phyloP scores from a whole-genome alignment of 2,797 vertebrate species.

The Alfaro cultratus region DNA sequence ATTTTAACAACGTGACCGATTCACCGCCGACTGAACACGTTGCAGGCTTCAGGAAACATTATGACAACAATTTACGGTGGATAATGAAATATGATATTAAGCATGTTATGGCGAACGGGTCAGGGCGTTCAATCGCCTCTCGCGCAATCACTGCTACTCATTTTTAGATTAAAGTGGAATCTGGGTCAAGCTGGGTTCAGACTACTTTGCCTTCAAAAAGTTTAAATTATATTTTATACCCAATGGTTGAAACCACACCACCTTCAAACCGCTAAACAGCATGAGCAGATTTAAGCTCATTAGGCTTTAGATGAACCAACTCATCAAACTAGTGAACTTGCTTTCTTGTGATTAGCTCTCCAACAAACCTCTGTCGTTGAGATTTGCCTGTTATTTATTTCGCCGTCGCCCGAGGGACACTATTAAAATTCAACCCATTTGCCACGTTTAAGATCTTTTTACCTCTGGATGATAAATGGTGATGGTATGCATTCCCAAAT shows the following conservation, averaged over 20 bases:
- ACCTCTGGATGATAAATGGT: constrained; percentile 26
- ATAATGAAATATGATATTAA: constrained; percentile 18
- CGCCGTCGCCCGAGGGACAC: constrained; percentile 21
- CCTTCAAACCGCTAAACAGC: not conserved
- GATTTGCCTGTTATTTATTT: constrained; percentile 34
- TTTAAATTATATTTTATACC: not conserved
- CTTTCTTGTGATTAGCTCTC: constrained; percentile 46
- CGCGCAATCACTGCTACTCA: not conserved
- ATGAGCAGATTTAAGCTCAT: constrained; percentile 32
- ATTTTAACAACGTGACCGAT: constrained; percentile 8
- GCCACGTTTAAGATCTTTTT: not conserved
- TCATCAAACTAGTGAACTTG: constrained; percentile 37
- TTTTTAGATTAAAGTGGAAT: not conserved
- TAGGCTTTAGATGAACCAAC: constrained; percentile 23
- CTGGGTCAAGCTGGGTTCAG: not conserved
- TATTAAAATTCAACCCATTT: not conserved
- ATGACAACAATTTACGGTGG: not conserved
- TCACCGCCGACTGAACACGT: constrained; percentile 33
- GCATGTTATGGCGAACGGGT: not conserved
- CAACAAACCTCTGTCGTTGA: constrained; percentile 13
- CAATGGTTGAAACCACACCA: not conserved
- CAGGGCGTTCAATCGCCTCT: not conserved
- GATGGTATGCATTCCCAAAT: constrained; percentile 4
- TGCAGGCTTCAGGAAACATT: constrained; percentile 13
- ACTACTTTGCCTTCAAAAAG: not conserved